phyloP scores from a whole-genome alignment of 2,797 vertebrate genomes.

The Mormyrops attenuatus region DNA sequence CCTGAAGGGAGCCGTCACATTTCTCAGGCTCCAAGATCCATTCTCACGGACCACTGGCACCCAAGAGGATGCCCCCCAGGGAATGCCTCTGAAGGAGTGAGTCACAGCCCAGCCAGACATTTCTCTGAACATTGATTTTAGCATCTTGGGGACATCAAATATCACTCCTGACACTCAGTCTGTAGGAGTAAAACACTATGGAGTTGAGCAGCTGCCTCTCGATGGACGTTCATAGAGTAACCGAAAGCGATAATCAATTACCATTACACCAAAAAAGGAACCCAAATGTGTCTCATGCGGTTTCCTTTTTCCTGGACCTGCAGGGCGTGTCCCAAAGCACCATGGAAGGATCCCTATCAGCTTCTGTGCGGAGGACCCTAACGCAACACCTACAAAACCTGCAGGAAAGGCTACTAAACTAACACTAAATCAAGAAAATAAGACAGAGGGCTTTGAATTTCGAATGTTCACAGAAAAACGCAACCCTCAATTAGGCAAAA shows the following conservation, averaged over 20 bases:
- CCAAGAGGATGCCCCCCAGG: background rate
- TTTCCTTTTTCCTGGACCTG: background rate
- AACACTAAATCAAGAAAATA: background rate
- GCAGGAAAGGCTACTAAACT: background rate
- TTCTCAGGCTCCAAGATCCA: background rate
- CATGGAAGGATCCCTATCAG: background rate
- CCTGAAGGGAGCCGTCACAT: background rate
- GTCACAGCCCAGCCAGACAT: background rate
- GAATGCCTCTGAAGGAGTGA: background rate
- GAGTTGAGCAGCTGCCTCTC: background rate
- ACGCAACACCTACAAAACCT: background rate
- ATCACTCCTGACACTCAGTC: background rate
- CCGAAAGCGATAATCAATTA: background rate
- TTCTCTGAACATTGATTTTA: background rate
- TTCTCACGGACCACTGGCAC: background rate
- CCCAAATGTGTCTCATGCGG: background rate
- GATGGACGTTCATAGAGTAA: background rate
- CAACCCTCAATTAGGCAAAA: background rate
- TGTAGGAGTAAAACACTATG: background rate
- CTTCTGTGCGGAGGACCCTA: background rate
- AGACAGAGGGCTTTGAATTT: background rate
- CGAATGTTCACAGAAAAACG: background rate
- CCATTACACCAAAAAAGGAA: background rate
- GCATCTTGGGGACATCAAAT: background rate
- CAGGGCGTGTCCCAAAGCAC: background rate